Base-by-base conservation (phyloP, 2,113 vertebrate species). In the Triplophysa tibetana region DNA sequence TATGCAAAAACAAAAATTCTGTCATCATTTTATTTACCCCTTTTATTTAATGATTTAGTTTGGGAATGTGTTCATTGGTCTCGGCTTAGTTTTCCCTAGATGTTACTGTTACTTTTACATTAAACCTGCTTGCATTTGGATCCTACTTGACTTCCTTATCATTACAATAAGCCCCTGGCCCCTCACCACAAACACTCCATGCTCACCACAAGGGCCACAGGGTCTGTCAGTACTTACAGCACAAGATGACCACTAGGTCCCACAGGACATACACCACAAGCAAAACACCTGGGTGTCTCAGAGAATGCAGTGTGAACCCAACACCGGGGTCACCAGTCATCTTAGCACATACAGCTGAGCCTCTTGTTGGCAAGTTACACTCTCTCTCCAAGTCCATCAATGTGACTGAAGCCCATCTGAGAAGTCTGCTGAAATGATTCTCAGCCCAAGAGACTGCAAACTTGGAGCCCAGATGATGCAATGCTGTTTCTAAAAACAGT, bases 391-490 rank as follows among this genome's bases (percentile, higher is more conserved):
- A 68, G 38, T 50, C 26, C 29, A 67, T 10, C 26, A 58, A 43
- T 3, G 33, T 68, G 76, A 78, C 76, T 26, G 33, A 41, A 43
- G 10, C 26, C 21, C 38, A 48, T 54, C 66, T 78, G 33, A 63
- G 67, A 72, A 48, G 38, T 70, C 66, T 79, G 48, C 67, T 63
- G 26, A 70, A 41, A 73, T 74, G 11, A 74, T 45, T 72, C 11
- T 64, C 26, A 29, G 10, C 61, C 17, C 50, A 21, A 75, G 70
- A 58, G 70, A 81, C 33, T 16, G 17, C 67, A 73, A 21, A 74
- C 50, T 45, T 41, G 45, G 68, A 41, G 50, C 33, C 19, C 29
- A 24, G 61, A 74, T 81, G 70, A 75, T 81, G 50, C 70, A 74
- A 75, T 56, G 21, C 29, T 43, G 33, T 60, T 54, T 17, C 54